Percentiles rank a stretch among this genome's conserved stretches.
Evolutionary conservation across 2,113 vertebrate species (phyloP).

Genomic region (Sapajus apella): DNA sequence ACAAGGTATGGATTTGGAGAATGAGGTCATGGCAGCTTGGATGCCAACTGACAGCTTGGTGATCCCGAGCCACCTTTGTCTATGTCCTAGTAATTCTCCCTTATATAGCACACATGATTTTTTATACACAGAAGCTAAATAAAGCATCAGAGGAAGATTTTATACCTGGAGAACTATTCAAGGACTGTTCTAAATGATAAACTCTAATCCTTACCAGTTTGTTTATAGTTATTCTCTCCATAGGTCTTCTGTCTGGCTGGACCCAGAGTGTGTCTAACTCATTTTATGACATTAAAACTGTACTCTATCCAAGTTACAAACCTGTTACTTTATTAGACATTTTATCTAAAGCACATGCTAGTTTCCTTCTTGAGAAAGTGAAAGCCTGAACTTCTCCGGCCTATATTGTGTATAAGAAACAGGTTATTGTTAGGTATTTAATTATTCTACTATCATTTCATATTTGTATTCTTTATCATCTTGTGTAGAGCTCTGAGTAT

Average conservation of each 20-base stretch:
- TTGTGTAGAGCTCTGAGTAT: not conserved
- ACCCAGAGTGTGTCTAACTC: not conserved
- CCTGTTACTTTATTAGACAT: not conserved
- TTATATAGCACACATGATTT: conserved; percentile 3
- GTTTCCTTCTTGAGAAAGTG: not conserved
- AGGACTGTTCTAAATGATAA: conserved; percentile 18
- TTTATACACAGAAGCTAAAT: conserved; percentile 19
- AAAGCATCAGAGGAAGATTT: conserved; percentile 32
- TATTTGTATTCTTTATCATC: not conserved
- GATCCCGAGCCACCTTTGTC: not conserved
- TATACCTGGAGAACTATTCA: not conserved
- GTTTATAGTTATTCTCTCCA: not conserved
- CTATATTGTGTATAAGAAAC: not conserved
- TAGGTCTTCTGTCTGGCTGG: not conserved
- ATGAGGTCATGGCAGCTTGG: not conserved
- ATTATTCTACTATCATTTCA: not conserved
- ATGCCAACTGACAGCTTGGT: not conserved
- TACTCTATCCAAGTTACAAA: not conserved
- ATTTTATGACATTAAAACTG: conserved; percentile 20
- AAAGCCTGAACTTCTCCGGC: not conserved
- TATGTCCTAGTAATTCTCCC: not conserved
- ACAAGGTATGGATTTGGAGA: not conserved
- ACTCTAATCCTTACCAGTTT: conserved; percentile 11
- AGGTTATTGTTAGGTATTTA: conserved; percentile 3
- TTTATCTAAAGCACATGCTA: conserved; percentile 4